Evolutionary conservation across 1,140 invertebrate genomes (phyloP), one percentile per base, ranked within the genome.

Genomic region (Dendrolimus punctatus): DNA sequence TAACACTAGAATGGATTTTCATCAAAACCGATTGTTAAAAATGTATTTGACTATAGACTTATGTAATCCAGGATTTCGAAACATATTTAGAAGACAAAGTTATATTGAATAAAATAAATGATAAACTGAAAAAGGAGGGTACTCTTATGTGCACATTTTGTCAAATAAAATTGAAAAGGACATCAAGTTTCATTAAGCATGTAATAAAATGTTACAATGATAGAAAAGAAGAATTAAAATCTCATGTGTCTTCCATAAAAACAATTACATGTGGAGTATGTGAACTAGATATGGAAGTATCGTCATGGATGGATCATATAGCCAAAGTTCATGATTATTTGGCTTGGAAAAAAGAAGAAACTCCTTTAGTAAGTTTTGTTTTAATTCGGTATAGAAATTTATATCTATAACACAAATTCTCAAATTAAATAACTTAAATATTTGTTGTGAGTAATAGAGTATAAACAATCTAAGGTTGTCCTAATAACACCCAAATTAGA

Each of bases 271-370:
- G 71, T 60, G 66, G 56, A 39, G 60, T 68, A 1, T 72, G 71
- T 47, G 36, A 59, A 3, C 4, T 40, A 6, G 55, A 63, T 10
- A 8, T 75, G 1, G 40, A 48, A 41, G 5, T 23, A 3, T 7
- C 7, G 0, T 23, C 55, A 0, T 78, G 73, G 73, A 44, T 56
- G 0, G 57, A 64, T 4, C 75, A 78, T 58, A 72, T 71, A 44
- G 43, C 49, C 5, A 60, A 60, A 45, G 52, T 65, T 55, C 79
- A 82, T 40, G 65, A 74, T 49, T 80, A 82, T 60, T 49, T 76
- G 5, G 71, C 79, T 40, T 82, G 73, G 76, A 69, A 62, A 52
- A 58, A 68, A 8, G 71, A 66, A 39, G 64, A 69, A 6, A 41
- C 9, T 2, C 53, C 53, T 38, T 56, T 78, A 48, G 67, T 70